Percentiles rank a stretch among this genome's conserved stretches.
Evolutionary conservation across 2,888 invertebrate genomes (phyloP).

Genomic region (Chaetogeoica ovagalla): DNA sequence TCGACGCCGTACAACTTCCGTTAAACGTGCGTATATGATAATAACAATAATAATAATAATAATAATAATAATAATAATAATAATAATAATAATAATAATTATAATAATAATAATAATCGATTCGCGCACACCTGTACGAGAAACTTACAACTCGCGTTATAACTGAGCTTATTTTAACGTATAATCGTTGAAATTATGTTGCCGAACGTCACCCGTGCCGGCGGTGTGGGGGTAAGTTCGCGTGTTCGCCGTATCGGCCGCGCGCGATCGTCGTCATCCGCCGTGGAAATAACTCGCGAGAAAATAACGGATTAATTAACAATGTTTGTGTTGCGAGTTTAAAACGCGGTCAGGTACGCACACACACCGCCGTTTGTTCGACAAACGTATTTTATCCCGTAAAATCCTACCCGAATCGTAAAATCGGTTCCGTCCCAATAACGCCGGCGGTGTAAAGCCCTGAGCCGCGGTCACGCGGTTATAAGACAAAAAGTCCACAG

Average conservation of each 20-base stretch:
- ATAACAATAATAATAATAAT: too few species aligned
- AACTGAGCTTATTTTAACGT: constrained; percentile 37
- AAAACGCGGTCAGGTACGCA: too few species aligned
- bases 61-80: too few species aligned
- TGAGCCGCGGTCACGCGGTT: too few species aligned
- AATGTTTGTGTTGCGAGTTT: too few species aligned
- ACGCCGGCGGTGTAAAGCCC: too few species aligned
- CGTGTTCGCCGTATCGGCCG: too few species aligned
- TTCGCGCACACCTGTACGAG: background rate
- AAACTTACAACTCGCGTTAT: constrained; percentile 23
- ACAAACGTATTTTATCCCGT: constrained; percentile 31
- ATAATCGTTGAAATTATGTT: constrained; percentile 31
- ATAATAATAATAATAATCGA: too few species aligned
- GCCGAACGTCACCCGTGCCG: background rate
- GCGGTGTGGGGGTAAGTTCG: background rate
- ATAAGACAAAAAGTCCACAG: too few species aligned
- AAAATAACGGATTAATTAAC: constrained; percentile 27
- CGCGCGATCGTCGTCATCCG: too few species aligned
- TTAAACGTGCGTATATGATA: background rate
- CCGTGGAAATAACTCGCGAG: too few species aligned
- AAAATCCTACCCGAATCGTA: background rate
- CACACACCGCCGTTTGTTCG: constrained; percentile 7
- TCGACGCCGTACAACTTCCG: background rate
- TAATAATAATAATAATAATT: too few species aligned
- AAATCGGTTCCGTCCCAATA: background rate